A percentile compares a stretch with the other conserved stretches of the same genome.
phyloP scores from a whole-genome alignment of 2,888 invertebrate genomes.

The Idaea dimidiata region DNA sequence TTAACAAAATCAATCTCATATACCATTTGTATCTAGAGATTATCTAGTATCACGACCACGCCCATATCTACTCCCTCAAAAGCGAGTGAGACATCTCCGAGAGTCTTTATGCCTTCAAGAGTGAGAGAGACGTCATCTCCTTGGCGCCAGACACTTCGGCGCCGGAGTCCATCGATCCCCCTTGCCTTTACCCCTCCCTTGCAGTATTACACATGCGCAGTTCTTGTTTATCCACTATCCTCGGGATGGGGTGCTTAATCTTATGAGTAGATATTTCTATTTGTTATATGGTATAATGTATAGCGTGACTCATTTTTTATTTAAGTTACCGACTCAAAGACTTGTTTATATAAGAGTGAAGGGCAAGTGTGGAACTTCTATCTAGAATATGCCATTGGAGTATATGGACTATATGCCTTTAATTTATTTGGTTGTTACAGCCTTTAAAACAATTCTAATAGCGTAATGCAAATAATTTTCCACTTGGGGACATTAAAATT shows the following conservation, averaged over 20 bases:
- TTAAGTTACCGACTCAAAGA: too few relatives aligned
- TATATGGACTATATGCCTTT: too few relatives aligned
- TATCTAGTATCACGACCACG: slow-evolving; percentile 8
- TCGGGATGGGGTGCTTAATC: neutral
- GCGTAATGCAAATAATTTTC: too few relatives aligned
- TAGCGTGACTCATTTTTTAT: neutral
- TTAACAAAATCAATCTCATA: slow-evolving; percentile 2
- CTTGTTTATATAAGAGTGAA: too few relatives aligned
- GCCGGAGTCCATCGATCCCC: slow-evolving; percentile 70
- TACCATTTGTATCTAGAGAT: neutral
- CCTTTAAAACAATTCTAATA: too few relatives aligned
- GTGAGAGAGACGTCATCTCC: slow-evolving; percentile 26
- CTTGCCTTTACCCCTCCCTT: slow-evolving; percentile 21
- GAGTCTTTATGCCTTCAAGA: slow-evolving; percentile 6
- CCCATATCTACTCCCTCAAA: slow-evolving; percentile 8
- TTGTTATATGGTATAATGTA: neutral
- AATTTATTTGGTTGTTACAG: too few relatives aligned
- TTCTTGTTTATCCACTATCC: slow-evolving; percentile 55
- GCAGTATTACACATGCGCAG: slow-evolving; percentile 54
- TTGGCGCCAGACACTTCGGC: slow-evolving; percentile 71
- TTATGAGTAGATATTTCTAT: neutral
- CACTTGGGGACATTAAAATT: too few relatives aligned
- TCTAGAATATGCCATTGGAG: too few relatives aligned
- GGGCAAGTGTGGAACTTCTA: too few relatives aligned
- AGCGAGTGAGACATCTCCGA: slow-evolving; percentile 21